phyloP scores from a whole-genome alignment of 2,113 vertebrate genomes.

The Nesogale talazaci region DNA sequence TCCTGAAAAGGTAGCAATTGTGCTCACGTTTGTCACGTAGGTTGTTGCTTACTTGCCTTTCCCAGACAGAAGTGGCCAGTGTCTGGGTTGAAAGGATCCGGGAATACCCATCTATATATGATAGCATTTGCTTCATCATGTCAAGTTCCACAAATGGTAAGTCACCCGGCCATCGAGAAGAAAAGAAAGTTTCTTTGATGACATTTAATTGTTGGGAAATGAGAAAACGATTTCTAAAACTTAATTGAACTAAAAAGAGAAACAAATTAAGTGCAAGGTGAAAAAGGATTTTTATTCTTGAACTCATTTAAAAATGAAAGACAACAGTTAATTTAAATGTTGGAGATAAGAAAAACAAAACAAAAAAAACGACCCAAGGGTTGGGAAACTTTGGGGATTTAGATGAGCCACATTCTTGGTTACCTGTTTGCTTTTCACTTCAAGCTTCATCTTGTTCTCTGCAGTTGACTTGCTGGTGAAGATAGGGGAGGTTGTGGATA shows the following conservation, averaged over 20 bases:
- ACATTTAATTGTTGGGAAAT: slow-evolving; percentile 34
- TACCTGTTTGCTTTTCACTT: slow-evolving; percentile 30
- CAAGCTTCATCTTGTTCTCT: slow-evolving; percentile 8
- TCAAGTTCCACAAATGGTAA: slow-evolving; percentile 96
- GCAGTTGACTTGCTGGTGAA: slow-evolving; percentile 95
- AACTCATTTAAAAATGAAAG: slow-evolving; percentile 30
- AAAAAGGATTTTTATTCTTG: background rate
- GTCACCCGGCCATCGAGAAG: slow-evolving; percentile 37
- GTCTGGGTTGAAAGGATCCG: slow-evolving; percentile 94
- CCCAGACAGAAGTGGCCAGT: slow-evolving; percentile 91
- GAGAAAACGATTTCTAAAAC: slow-evolving; percentile 14
- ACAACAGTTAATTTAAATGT: background rate
- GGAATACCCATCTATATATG: slow-evolving; percentile 86
- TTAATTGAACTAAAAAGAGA: background rate
- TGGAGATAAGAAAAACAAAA: background rate
- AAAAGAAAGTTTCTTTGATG: background rate
- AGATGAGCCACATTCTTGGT: background rate
- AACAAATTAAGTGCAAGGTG: background rate
- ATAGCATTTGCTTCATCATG: slow-evolving; percentile 97
- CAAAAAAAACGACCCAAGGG: background rate
- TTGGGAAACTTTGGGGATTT: slow-evolving; percentile 36
- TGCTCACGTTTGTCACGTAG: slow-evolving; percentile 83
- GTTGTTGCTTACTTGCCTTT: slow-evolving; percentile 95
- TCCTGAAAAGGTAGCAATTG: too few species aligned
- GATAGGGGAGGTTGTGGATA: slow-evolving; percentile 96